Evolutionary conservation across 2,113 vertebrate species (phyloP).

Genomic region (Pseudorhombus dupliciocellatus): DNA sequence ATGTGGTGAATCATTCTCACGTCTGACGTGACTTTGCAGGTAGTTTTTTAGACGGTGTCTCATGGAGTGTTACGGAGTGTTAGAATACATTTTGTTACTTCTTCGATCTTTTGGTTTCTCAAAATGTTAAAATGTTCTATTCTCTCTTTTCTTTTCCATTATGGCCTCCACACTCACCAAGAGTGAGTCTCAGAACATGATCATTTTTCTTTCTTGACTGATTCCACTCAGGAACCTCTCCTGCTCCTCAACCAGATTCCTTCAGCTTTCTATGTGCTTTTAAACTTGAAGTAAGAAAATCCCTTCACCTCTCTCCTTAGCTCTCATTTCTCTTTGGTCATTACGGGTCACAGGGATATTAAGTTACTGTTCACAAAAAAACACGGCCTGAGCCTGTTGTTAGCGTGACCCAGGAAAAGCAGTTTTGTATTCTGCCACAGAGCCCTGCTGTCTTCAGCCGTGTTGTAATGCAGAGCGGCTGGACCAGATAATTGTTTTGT

Average conservation of each 20-base stretch:
- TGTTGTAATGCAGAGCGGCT: conserved; percentile 21
- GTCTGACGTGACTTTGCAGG: neutral
- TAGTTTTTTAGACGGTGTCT: too few species aligned
- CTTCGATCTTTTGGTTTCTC: too few species aligned
- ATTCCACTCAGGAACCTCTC: neutral
- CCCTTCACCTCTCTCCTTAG: neutral
- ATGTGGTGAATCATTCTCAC: neutral
- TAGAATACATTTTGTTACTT: too few species aligned
- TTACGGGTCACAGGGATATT: conserved; percentile 66
- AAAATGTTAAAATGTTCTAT: neutral
- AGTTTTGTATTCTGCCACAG: conserved; percentile 24
- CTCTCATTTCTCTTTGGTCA: conserved; percentile 31
- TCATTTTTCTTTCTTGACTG: neutral
- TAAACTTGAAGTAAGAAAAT: conserved; percentile 22
- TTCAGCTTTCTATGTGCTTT: conserved; percentile 28
- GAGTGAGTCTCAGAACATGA: too few species aligned
- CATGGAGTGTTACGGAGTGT: too few species aligned
- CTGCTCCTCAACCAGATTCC: conserved; percentile 6
- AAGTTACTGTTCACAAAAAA: conserved; percentile 44
- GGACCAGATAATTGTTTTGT: conserved; percentile 42
- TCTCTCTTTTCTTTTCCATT: neutral
- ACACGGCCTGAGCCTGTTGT: conserved; percentile 11
- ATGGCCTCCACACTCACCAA: too few species aligned
- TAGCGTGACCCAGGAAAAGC: conserved; percentile 27
- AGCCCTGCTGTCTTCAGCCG: conserved; percentile 9